Evolutionary conservation across 2,797 vertebrate genomes (phyloP).

Genomic region (Muraenolepis orangiensis): DNA sequence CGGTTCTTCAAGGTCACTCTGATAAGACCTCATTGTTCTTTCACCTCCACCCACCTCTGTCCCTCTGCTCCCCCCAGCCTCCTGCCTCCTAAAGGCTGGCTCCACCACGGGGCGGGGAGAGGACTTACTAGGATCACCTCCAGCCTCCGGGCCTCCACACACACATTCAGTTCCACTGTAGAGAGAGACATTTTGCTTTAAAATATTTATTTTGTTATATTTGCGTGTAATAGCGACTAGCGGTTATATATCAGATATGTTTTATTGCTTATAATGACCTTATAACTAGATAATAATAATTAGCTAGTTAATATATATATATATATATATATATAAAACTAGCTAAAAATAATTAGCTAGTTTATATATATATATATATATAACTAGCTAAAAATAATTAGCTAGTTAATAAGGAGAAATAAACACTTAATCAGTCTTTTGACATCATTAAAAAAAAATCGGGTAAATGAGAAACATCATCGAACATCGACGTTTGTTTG

Average conservation of each 20-base stretch:
- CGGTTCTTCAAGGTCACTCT: constrained; percentile 72
- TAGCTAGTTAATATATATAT: no score
- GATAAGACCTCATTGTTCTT: constrained; percentile 74
- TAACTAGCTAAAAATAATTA: no score
- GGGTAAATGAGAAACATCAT: not conserved
- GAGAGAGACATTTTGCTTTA: not conserved
- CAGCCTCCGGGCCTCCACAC: constrained; percentile 24
- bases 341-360: no score
- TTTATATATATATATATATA: no score
- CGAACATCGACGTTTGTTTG: not conserved
- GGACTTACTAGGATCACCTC: not conserved
- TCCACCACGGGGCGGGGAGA: constrained; percentile 49
- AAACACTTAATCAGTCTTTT: no score
- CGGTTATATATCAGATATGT: not conserved
- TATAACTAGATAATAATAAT: not conserved
- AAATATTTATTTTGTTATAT: not conserved
- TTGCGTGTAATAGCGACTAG: not conserved
- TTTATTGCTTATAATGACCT: not conserved
- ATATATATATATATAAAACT: no score
- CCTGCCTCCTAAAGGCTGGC: no score
- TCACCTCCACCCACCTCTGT: constrained; percentile 74
- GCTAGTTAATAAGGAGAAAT: no score
- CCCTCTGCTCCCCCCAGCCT: no score
- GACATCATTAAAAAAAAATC: no score
- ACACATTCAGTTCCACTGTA: constrained; percentile 59